Evolutionary conservation across 2,888 invertebrate genomes (phyloP), one percentile per base, ranked within the genome.

Genomic region (Neoscelio sp.): DNA sequence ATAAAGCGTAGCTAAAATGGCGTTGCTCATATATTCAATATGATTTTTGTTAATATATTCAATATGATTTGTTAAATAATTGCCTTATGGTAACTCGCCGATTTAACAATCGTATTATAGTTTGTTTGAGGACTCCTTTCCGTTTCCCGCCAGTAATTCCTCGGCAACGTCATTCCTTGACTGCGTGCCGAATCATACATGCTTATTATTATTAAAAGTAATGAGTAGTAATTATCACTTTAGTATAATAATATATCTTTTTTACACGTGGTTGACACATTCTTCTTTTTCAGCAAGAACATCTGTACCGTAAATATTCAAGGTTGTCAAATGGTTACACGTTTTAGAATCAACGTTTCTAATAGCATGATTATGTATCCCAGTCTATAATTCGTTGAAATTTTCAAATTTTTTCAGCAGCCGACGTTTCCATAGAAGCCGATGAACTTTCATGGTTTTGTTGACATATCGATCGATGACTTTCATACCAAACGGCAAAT

Each of bases 361-460:
- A 17, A 42, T 1, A 42, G 18, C n/a, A 42, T 18, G 18, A 17
- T 42, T 42, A 17, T 42, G 42, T 42, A 42, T 2, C 42, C 17
- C 10, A 38, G 13, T 38, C 38, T 13, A 38, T 42, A 42, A 42
- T 7, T 17, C 17, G 3, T 7, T 17, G 42, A 42, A 42, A 15
- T 10, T 7, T 42, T 17, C 42, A 42, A 17, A 42, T 42, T 15
- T 17, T 8, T 42, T 42, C 42, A 17, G 17, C 42, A 8, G 42
- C 42, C 6, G 18, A 15, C 17, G 17, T 42, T 18, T 42, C 42
- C 42, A 42, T 18, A 7, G 42, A 42, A 42, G 17, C 42, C 5
- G 42, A 46, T 10, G 46, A 46, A 10, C 26, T 23, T 10, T 26
- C 23, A 23, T 46, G 46, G 12, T 46, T 46, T 20, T 46, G 46